Conservation (phyloP, 2,113 vertebrate species). For the Ammodytes dubius region DNA sequence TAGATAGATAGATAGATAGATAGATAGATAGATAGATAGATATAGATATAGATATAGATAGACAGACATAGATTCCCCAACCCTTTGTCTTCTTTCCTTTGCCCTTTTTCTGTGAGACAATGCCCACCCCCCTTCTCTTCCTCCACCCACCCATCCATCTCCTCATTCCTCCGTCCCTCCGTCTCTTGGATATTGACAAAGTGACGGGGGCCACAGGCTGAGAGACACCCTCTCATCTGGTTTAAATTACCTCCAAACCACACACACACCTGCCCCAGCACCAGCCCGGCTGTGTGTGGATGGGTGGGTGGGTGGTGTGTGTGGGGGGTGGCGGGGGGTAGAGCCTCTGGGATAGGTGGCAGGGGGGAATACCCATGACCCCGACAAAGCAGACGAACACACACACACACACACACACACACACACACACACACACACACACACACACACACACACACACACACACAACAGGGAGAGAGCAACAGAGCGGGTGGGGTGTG, state of each 20-base stretch:
- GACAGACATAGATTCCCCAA: slow-evolving; percentile 10
- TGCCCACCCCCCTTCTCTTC: slow-evolving; percentile 16
- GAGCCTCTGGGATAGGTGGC: slow-evolving; percentile 71
- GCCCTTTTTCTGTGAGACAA: slow-evolving; percentile 13
- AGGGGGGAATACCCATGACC: slow-evolving; percentile 77
- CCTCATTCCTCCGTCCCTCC: slow-evolving; percentile 68
- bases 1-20: no score
- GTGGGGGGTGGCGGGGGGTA: slow-evolving; percentile 6
- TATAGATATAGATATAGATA: slow-evolving; percentile 24
- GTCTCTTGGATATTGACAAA: slow-evolving; percentile 70
- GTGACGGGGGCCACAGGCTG: slow-evolving; percentile 77
- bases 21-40: no score
- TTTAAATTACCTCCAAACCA: slow-evolving; percentile 77
- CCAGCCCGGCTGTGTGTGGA: slow-evolving; percentile 56
- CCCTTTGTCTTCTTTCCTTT: slow-evolving; percentile 32
- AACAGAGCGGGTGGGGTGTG: slow-evolving; percentile 82
- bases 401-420: slow-evolving; percentile 57
- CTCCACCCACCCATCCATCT: slow-evolving; percentile 46
- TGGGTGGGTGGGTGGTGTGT: slow-evolving; percentile 23
- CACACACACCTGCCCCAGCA: slow-evolving; percentile 81
- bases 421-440: slow-evolving; percentile 40
- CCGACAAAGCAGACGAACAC: slow-evolving; percentile 22
- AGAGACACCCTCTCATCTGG: slow-evolving; percentile 77
- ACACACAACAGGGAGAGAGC: slow-evolving; percentile 75
- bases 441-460: slow-evolving; percentile 35